Evolutionary conservation across 2,113 vertebrate genomes (phyloP), one percentile per base, ranked within the genome.

Genomic region (Corvus cornix): DNA sequence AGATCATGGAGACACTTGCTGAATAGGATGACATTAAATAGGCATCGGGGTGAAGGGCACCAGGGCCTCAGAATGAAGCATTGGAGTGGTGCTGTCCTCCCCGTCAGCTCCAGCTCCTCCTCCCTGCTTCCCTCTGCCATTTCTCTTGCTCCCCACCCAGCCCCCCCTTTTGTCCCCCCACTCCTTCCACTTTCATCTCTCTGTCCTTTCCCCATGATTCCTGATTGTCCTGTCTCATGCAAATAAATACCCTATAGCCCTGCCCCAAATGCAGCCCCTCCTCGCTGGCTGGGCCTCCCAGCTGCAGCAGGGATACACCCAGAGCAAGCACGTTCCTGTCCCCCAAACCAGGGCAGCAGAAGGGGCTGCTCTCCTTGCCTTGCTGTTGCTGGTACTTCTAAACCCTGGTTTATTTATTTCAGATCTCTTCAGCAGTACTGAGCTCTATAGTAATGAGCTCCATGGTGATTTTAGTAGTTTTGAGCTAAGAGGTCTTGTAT

Each of bases 21-120:
- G 97, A 97, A 98, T 97, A 95, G 96, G 87, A 93, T 94, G 90
- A 93, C 84, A 97, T 97, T 97, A 96, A 97, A 97, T 74, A 96
- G 91, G 96, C 91, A 84, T 96, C 95, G 88, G 95, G 96, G 96
- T 97, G 97, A 98, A 97, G 95, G 97, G 93, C 93, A 86, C 28
- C 16, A 11, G 43, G 48, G 74, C 74, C 80, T 89, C 24, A 0
- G 67, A 93, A 84, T 88, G 69, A 92, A 94, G 73, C 86, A 35
- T 3, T 9, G 6, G 67, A 88, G 75, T 39, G 79, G 66, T 4
- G 2, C 85, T 94, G 81, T 96, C 89, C 89, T 95, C 83, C 83
- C 49, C 0, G 0, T 62, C 93, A 64, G 79, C 59, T 88, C 87
- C 94, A 58, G 53, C 70, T 53, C 84, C 95, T 91, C 95, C 94